A percentile compares a stretch with the other conserved stretches of the same genome.
These are phyloP conservation scores for Ceratoteleas bidentatus DNA, from an alignment of 1,140 invertebrate genomes.

Conservation along the genomic window DNA sequence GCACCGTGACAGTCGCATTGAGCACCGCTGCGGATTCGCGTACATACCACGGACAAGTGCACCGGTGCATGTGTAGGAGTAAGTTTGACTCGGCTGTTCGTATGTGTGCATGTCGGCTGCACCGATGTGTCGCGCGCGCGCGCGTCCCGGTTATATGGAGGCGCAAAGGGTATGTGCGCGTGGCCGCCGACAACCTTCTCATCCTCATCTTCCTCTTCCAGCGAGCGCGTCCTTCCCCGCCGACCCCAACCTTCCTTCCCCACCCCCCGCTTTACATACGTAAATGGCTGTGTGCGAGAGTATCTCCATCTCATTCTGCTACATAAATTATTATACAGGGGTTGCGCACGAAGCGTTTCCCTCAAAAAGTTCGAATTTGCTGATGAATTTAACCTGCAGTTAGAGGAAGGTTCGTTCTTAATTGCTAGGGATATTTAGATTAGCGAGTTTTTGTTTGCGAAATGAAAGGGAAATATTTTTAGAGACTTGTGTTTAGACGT, in stretches of 20 bases:
- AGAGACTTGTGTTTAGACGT: too few relatives aligned
- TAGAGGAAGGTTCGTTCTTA: too few relatives aligned
- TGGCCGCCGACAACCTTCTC: slow-evolving; percentile 64
- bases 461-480: too few relatives aligned
- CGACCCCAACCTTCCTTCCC: slow-evolving; percentile 6
- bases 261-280: slow-evolving; percentile 54
- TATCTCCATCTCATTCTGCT: slow-evolving; percentile 26
- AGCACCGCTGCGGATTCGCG: slow-evolving; percentile 62
- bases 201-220: slow-evolving; percentile 60
- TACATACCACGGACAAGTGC: slow-evolving; percentile 67
- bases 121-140: not conserved
- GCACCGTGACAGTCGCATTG: slow-evolving; percentile 20
- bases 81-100: slow-evolving; percentile 47
- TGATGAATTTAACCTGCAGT: not conserved
- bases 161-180: slow-evolving; percentile 55
- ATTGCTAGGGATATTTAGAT: not conserved
- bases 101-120: slow-evolving; percentile 13
- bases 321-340: slow-evolving; percentile 67
- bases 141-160: slow-evolving; percentile 24
- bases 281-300: slow-evolving; percentile 63
- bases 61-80: slow-evolving; percentile 62
- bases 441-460: not conserved
- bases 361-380: slow-evolving; percentile 43
- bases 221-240: slow-evolving; percentile 18
- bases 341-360: slow-evolving; percentile 54